These are phyloP conservation scores for Drosophila anomalata DNA, from an alignment of 2,888 invertebrate genomes.

Conservation along the genomic window DNA sequence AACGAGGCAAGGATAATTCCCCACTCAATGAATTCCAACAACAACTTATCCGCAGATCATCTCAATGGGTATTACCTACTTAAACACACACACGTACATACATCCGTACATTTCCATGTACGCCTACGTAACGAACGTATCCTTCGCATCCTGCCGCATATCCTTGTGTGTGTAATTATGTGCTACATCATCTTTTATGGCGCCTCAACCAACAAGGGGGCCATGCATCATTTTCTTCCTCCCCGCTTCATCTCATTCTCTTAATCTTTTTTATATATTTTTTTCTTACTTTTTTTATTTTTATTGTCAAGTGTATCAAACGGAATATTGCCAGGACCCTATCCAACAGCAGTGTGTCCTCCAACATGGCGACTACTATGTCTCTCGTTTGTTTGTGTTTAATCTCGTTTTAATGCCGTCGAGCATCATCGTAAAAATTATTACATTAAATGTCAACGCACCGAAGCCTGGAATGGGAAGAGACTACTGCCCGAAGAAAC, in stretches of 20 bases:
- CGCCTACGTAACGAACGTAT: too few relatives aligned
- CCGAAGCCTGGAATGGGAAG: constrained; percentile 7
- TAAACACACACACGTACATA: constrained; percentile 6
- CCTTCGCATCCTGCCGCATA: constrained; percentile 7
- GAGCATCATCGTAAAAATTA: constrained; percentile 79
- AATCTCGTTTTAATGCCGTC: constrained; percentile 77
- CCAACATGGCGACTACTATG: constrained; percentile 29
- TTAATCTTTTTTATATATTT: constrained; percentile 23
- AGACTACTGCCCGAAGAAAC: constrained; percentile 7
- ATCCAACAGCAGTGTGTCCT: neutral
- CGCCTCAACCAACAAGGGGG: constrained; percentile 46
- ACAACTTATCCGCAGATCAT: constrained; percentile 43
- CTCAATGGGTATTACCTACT: constrained; percentile 43
- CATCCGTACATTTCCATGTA: too few relatives aligned
- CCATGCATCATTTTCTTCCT: constrained; percentile 45
- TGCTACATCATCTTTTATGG: constrained; percentile 77
- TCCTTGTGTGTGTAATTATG: constrained; percentile 58
- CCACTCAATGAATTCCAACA: constrained; percentile 35
- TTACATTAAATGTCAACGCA: constrained; percentile 78
- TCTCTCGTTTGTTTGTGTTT: constrained; percentile 74
- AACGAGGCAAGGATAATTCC: constrained; percentile 41
- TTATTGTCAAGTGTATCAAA: constrained; percentile 68
- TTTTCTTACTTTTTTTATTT: constrained; percentile 56
- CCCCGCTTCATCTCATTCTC: constrained; percentile 11
- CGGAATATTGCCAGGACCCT: constrained; percentile 24